These are phyloP conservation scores for Drosophila miranda DNA, from an alignment of 1,140 invertebrate genomes.

Conservation along the genomic window DNA sequence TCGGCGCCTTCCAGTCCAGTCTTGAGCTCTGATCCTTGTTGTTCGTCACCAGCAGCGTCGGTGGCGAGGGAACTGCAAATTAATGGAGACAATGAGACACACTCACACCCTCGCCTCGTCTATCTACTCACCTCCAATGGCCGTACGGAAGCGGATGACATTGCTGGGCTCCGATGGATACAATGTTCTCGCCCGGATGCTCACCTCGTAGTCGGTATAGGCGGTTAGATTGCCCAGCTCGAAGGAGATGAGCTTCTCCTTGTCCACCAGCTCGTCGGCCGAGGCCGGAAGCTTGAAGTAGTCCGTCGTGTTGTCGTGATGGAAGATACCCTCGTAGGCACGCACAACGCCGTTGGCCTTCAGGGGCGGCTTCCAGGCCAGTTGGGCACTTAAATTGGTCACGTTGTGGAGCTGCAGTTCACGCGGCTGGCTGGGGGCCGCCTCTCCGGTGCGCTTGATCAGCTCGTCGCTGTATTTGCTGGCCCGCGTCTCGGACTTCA, in stretches of 20 bases:
- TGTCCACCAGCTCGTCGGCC: slow-evolving; percentile 52
- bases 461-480: slow-evolving; percentile 72
- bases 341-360: slow-evolving; percentile 61
- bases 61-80: slow-evolving; percentile 51
- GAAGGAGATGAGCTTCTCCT: slow-evolving; percentile 45
- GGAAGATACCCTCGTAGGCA: slow-evolving; percentile 44
- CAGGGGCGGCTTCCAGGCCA: slow-evolving; percentile 58
- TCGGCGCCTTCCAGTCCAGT: slow-evolving; percentile 46
- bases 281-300: slow-evolving; percentile 40
- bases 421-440: slow-evolving; percentile 57
- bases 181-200: slow-evolving; percentile 44
- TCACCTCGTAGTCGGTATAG: slow-evolving; percentile 56
- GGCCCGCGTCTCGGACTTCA: slow-evolving; percentile 54
- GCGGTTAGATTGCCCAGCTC: slow-evolving; percentile 56
- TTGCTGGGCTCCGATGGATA: slow-evolving; percentile 63
- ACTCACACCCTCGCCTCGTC: background rate
- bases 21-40: slow-evolving; percentile 35
- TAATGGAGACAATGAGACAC: background rate
- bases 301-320: slow-evolving; percentile 32
- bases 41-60: slow-evolving; percentile 17
- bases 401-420: slow-evolving; percentile 41
- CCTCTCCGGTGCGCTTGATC: slow-evolving; percentile 54
- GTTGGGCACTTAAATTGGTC: slow-evolving; percentile 30
- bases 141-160: slow-evolving; percentile 44
- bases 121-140: slow-evolving; percentile 54